Evolutionary conservation across 1,140 invertebrate species (phyloP).

Genomic region (Calycopis cecrops): DNA sequence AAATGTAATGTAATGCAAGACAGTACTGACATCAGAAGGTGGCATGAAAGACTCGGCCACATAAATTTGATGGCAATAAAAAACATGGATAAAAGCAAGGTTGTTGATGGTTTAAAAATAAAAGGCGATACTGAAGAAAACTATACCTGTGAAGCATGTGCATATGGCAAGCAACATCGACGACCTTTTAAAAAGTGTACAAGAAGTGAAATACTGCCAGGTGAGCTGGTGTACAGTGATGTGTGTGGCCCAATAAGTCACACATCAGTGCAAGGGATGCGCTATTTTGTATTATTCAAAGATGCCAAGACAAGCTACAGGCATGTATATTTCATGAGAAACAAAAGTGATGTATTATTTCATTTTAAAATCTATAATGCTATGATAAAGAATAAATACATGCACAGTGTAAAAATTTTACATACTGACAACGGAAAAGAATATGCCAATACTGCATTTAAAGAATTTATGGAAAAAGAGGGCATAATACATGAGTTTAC

Average conservation of each 20-base stretch:
- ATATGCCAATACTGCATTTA: conserved; percentile 2
- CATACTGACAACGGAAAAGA: conserved; percentile 7
- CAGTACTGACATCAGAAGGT: neutral
- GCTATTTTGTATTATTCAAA: conserved; percentile 31
- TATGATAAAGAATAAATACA: neutral
- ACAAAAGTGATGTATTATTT: conserved; percentile 25
- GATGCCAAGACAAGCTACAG: conserved; percentile 25
- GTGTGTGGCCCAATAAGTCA: conserved; percentile 22
- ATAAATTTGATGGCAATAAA: neutral
- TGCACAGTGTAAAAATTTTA: neutral
- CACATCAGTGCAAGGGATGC: conserved; percentile 20
- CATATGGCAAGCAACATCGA: conserved; percentile 20
- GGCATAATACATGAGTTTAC: conserved; percentile 19
- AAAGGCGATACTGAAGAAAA: neutral
- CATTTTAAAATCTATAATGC: conserved; percentile 18
- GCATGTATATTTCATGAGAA: conserved; percentile 24
- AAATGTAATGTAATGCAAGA: neutral
- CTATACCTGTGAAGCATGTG: conserved; percentile 14
- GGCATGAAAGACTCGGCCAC: conserved; percentile 8
- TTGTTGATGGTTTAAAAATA: neutral
- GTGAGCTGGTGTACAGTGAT: conserved; percentile 24
- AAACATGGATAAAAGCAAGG: conserved; percentile 1
- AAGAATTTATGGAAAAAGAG: conserved; percentile 1
- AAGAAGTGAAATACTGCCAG: conserved; percentile 4
- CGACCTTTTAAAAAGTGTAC: conserved; percentile 11